A percentile compares a stretch with the other conserved stretches of the same genome.
Evolutionary conservation across 2,113 vertebrate species (phyloP).

Genomic region (Heteronetta atricapilla): DNA sequence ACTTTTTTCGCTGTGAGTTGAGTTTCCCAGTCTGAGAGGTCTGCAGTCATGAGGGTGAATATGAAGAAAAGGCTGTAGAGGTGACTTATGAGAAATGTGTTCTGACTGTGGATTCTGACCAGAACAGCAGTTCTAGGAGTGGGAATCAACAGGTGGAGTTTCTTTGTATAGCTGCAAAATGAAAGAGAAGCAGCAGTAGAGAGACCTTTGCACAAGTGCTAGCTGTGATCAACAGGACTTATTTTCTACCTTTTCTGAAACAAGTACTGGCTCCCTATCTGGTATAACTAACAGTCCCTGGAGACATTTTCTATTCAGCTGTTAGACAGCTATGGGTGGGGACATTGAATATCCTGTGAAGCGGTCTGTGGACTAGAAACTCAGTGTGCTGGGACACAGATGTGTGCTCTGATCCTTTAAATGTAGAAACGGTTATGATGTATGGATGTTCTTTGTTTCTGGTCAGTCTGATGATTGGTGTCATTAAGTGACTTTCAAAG

Average conservation of each 20-base stretch:
- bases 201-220: background rate
- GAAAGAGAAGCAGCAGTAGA: background rate
- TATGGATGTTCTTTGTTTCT: background rate
- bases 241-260: background rate
- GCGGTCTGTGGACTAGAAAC: background rate
- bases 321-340: background rate
- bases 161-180: background rate
- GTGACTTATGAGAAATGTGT: background rate
- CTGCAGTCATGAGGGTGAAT: background rate
- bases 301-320: background rate
- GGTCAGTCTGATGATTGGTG: background rate
- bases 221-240: background rate
- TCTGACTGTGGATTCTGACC: background rate
- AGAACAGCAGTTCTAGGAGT: background rate
- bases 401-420: background rate
- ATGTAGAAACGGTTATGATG: background rate
- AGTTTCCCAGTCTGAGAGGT: background rate
- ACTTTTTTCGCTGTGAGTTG: background rate
- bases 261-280: background rate
- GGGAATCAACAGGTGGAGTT: background rate
- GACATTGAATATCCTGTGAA: background rate
- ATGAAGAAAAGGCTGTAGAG: background rate
- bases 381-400: no score
- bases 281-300: background rate
- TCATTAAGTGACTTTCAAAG: background rate